Evolutionary conservation across 2,888 invertebrate genomes (phyloP).

Genomic region (Sarcophaga variegata): DNA sequence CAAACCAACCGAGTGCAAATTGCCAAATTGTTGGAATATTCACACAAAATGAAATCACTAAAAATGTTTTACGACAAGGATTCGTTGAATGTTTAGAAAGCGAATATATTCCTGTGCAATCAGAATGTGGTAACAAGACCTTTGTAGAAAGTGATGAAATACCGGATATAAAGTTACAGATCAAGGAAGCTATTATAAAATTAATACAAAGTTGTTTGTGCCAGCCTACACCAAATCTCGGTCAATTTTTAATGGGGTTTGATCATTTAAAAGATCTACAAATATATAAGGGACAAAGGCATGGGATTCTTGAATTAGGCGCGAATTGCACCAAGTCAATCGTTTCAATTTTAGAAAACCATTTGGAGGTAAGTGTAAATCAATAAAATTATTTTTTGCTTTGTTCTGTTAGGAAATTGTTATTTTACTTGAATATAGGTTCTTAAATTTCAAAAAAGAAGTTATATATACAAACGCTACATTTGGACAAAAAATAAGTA

Average conservation of each 20-base stretch:
- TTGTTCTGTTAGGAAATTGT: too few species aligned
- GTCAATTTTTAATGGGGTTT: conserved; percentile 94
- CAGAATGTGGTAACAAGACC: conserved; percentile 56
- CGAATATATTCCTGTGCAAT: conserved; percentile 72
- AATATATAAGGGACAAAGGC: conserved; percentile 90
- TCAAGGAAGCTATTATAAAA: conserved; percentile 86
- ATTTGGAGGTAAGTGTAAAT: conserved; percentile 81
- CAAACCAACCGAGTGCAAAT: conserved; percentile 86
- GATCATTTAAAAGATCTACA: conserved; percentile 89
- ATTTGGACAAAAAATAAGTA: too few species aligned
- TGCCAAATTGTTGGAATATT: conserved; percentile 89
- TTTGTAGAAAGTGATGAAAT: conserved; percentile 61
- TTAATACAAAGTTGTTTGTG: conserved; percentile 90
- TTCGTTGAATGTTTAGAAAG: conserved; percentile 95
- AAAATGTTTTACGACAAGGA: conserved; percentile 87
- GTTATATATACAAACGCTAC: too few species aligned
- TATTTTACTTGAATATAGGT: too few species aligned
- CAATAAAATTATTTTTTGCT: too few species aligned
- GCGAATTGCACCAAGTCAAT: conserved; percentile 91
- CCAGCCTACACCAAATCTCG: conserved; percentile 91
- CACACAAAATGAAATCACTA: conserved; percentile 84
- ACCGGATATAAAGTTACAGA: conserved; percentile 76
- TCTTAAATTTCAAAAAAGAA: too few species aligned
- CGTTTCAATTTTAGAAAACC: conserved; percentile 87
- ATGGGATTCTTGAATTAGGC: conserved; percentile 87